Evolutionary conservation across 1,140 invertebrate genomes (phyloP), one percentile per base, ranked within the genome.

Genomic region (Zaprionus africanus): DNA sequence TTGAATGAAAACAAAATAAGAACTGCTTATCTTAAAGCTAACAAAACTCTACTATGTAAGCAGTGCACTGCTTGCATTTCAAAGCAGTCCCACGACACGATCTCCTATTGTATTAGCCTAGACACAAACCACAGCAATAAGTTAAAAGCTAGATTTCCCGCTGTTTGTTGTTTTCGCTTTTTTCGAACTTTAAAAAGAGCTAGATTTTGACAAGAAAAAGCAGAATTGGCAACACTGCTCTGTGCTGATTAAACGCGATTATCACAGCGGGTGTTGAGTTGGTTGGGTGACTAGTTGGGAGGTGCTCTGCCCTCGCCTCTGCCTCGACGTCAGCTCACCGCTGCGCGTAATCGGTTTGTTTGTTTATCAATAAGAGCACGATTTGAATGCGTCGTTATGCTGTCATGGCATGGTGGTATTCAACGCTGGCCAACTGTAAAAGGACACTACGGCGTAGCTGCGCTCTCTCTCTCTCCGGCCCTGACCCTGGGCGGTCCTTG

Each of bases 261-360:
- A 75, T 70, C 72, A 31, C 72, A 63, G 60, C 53, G 41, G 59
- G 59, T 17, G 38, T 4, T 19, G 17, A n/a, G n/a, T 49, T 49
- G 38, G 15, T 58, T 59, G 13, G 49, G 28, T 51, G 19, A 19
- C 59, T 34, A 57, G 38, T 9, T 38, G 9, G 36, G n/a, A 31
- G 15, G 72, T 28, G 36, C 64, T 19, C 69, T 34, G 34, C 70
- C 51, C 64, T 79, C 64, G 53, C 54, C 46, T n/a, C 28, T 57
- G 60, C 72, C 28, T 36, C 31, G 61, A 65, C 26, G 69, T 64
- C 69, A 77, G 80, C 66, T 54, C 51, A 88, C 85, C 76, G 84
- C 84, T 87, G 84, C 68, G 84, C 62, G 84, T 87, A 87, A 87
- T 87, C 84, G 84, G 78, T 76, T 87, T 87, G 83, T 87, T 87